Base-by-base conservation (phyloP, 1,140 invertebrate species). In the Ceratina australensis region DNA sequence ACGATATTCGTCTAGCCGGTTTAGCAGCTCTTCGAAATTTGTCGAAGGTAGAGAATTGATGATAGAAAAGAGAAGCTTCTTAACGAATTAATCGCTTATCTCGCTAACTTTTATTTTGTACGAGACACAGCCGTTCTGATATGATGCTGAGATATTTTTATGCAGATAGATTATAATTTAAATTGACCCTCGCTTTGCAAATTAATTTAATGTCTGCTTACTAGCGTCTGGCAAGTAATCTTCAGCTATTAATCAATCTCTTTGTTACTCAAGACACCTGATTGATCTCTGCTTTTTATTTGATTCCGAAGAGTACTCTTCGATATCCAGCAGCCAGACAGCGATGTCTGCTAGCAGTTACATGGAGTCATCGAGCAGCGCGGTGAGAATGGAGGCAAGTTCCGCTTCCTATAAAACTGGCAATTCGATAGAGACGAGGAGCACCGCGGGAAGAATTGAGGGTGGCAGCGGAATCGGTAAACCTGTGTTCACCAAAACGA, bases 401-500 rank as follows among this genome's bases (percentile, higher is more conserved):
- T 88, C 92, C 20, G 92, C 91, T 79, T 89, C 90, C n/a, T 90
- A 92, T 2, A 80, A 91, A 71, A 89, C 90, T 28, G 90, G 93
- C 54, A 89, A 84, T 3, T 24, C 88, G 85, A 24, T 64, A n/a
- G 60, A 86, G 78, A 84, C 86, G 22, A 84, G 71, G 1, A 80
- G 75, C 47, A 88, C 54, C 61, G 80, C 84, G n/a, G 81, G 84
- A 0, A 87, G 76, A 73, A 61, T 91, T 18, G 85, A 89, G 65
- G 89, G 72, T 88, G 90, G 82, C 79, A 92, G 89, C 24, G 88
- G 92, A 52, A 92, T 93, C 79, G 94, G 94, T 61, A 95, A 93
- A 86, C 96, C 96, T 0, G 91, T 94, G 26, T 96, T 97, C 85
- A 91, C 93, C 15, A 95, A 95, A 89, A 96, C 96, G 15, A 93